Conservation (phyloP, 2,888 invertebrate species). For the Platycheirus rosarum region DNA sequence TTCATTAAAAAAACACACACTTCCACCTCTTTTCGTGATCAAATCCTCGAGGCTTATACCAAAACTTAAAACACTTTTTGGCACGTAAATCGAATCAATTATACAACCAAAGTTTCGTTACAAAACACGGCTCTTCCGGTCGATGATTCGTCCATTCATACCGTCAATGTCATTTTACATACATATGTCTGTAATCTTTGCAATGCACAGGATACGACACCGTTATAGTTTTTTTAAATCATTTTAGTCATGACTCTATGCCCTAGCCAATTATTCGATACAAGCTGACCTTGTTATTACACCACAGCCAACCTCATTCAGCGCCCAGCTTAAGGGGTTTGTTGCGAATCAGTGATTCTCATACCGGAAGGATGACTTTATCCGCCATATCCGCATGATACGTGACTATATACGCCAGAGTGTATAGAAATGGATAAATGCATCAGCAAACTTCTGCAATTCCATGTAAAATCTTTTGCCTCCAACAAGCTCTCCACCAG, state of each 20-base stretch:
- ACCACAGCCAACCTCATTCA: neutral
- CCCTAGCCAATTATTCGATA: constrained; percentile 50
- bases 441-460: constrained; percentile 52
- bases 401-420: constrained; percentile 55
- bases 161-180: neutral
- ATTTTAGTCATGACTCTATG: constrained; percentile 1
- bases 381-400: constrained; percentile 60
- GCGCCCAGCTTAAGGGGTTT: constrained; percentile 53
- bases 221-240: neutral
- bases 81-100: constrained; percentile 67
- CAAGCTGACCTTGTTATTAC: constrained; percentile 51
- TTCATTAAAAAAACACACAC: too few species aligned
- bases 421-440: constrained; percentile 41
- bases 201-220: constrained; percentile 11
- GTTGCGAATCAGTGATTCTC: constrained; percentile 62
- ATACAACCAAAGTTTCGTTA: constrained; percentile 52
- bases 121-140: constrained; percentile 50
- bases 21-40: too few species aligned
- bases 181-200: constrained; percentile 19
- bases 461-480: constrained; percentile 21
- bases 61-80: constrained; percentile 38
- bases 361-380: constrained; percentile 69
- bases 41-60: too few species aligned
- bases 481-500: constrained; percentile 1
- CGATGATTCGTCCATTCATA: constrained; percentile 11